Percentiles rank a stretch among this genome's conserved stretches.
Conservation (phyloP, 2,888 invertebrate species). For the Anthrax anthrax region DNA sequence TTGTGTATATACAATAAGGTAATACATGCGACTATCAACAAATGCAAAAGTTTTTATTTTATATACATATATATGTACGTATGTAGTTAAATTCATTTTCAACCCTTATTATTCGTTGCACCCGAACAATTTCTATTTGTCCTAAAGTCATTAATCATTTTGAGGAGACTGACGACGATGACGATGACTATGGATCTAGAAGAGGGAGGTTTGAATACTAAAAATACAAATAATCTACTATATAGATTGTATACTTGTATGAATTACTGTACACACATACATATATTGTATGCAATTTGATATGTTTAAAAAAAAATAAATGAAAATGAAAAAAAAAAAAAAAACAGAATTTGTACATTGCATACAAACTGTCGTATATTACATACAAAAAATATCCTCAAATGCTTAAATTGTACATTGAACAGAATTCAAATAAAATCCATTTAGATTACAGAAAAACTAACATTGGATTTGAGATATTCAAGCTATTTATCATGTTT, state of each 20-base stretch:
- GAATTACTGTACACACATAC: no score
- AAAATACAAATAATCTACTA: no score
- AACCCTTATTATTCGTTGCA: constrained; percentile 2
- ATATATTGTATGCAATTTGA: no score
- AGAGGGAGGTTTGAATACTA: neutral
- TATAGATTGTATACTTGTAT: no score
- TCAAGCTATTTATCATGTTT: neutral
- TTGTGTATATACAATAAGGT: no score
- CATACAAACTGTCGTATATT: no score
- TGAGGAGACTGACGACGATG: no score
- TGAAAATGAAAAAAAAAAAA: no score
- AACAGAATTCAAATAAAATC: neutral
- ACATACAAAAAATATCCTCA: neutral
- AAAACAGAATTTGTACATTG: no score
- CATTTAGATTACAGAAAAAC: neutral
- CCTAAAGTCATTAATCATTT: constrained; percentile 32
- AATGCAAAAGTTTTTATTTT: neutral
- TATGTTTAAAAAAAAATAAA: no score
- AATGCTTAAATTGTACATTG: neutral
- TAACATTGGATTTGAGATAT: neutral
- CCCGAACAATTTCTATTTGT: constrained; percentile 31
- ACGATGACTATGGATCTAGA: no score
- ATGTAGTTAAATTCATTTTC: neutral
- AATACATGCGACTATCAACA: neutral
- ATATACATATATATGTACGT: no score